These are phyloP conservation scores for Nothura maculosa DNA, from an alignment of 2,797 vertebrate species.

Conservation along the genomic window DNA sequence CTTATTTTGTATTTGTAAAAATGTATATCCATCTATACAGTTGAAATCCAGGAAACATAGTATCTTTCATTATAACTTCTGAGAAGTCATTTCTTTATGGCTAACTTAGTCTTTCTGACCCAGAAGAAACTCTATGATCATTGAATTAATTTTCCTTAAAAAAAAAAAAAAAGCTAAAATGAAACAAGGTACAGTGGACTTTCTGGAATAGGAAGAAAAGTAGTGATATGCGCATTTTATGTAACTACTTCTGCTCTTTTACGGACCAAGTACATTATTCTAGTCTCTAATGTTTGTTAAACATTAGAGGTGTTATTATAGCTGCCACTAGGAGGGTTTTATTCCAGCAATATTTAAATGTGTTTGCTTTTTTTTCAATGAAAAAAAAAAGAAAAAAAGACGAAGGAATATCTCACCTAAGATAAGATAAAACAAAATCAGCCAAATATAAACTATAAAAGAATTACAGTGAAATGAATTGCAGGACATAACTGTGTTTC, in stretches of 20 bases:
- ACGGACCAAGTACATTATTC: slow-evolving; percentile 63
- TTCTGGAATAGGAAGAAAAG: slow-evolving; percentile 61
- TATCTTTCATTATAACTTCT: neutral
- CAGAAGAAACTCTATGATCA: slow-evolving; percentile 54
- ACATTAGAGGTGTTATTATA: slow-evolving; percentile 56
- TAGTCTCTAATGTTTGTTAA: slow-evolving; percentile 54
- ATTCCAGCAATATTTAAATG: slow-evolving; percentile 35
- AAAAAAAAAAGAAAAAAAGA: neutral
- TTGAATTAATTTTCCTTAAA: slow-evolving; percentile 69
- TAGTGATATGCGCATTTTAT: slow-evolving; percentile 56
- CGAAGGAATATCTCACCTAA: neutral
- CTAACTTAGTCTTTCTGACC: slow-evolving; percentile 57
- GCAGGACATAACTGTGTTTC: slow-evolving; percentile 30
- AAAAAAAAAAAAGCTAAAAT: slow-evolving; percentile 25
- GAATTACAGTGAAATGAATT: slow-evolving; percentile 48
- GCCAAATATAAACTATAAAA: slow-evolving; percentile 38
- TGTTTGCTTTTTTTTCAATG: too few species aligned
- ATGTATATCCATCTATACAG: slow-evolving; percentile 42
- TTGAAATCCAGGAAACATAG: slow-evolving; percentile 42
- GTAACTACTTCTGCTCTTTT: slow-evolving; percentile 69
- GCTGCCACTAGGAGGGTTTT: slow-evolving; percentile 34
- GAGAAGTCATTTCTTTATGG: slow-evolving; percentile 44
- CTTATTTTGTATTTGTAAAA: slow-evolving; percentile 65
- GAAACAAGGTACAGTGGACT: slow-evolving; percentile 59
- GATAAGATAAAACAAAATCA: slow-evolving; percentile 38